phyloP scores from a whole-genome alignment of 1,140 invertebrate species.

The Venustaconcha ellipsiformis region DNA sequence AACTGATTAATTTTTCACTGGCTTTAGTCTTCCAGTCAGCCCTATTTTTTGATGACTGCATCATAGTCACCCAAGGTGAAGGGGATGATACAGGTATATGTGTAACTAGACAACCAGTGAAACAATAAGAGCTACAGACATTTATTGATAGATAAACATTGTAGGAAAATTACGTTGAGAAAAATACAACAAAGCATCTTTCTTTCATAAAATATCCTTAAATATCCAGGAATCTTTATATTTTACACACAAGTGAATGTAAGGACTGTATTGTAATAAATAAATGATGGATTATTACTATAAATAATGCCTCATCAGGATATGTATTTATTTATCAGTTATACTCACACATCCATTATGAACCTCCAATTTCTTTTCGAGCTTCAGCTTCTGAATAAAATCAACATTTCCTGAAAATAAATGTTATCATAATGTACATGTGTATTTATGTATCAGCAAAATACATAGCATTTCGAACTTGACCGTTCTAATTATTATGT shows the following conservation, averaged over 20 bases:
- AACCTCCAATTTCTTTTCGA: slow-evolving; percentile 75
- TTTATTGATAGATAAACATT: too few species aligned
- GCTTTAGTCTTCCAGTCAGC: too few species aligned
- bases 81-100: too few species aligned
- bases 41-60: too few species aligned
- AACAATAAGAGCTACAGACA: too few species aligned
- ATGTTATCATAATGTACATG: too few species aligned
- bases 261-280: background rate
- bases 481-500: background rate
- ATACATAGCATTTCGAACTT: background rate
- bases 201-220: background rate
- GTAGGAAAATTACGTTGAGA: background rate
- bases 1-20: too few species aligned
- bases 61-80: too few species aligned
- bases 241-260: background rate
- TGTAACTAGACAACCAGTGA: too few species aligned
- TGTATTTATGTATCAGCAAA: background rate
- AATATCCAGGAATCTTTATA: background rate
- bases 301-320: too few species aligned
- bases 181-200: background rate
- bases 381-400: slow-evolving; percentile 75
- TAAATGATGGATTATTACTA: background rate
- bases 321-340: too few species aligned
- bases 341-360: slow-evolving; percentile 82
- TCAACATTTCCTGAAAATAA: slow-evolving; percentile 26